A percentile compares a stretch with the other conserved stretches of the same genome.
phyloP scores from a whole-genome alignment of 2,888 invertebrate species.

The Philereme vetulata region DNA sequence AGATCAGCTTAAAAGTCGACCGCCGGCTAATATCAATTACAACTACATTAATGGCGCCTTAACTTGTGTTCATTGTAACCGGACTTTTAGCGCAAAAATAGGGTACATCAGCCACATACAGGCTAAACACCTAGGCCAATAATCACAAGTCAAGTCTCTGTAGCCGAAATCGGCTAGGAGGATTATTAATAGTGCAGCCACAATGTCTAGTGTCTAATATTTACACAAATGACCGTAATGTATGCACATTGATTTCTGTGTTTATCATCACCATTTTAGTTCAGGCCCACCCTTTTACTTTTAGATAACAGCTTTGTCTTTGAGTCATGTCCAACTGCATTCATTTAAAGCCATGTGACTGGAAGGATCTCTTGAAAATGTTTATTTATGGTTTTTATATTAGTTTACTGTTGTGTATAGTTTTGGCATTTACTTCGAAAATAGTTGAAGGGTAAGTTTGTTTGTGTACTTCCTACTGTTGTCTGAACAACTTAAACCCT shows the following conservation, averaged over 20 bases:
- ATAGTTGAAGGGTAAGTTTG: constrained; percentile 69
- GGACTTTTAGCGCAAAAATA: too few species aligned
- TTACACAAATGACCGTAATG: constrained; percentile 52
- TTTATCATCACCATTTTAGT: constrained; percentile 72
- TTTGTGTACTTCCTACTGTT: too few species aligned
- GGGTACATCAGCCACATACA: too few species aligned
- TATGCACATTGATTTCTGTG: constrained; percentile 70
- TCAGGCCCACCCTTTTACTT: constrained; percentile 62
- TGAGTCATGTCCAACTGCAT: constrained; percentile 65
- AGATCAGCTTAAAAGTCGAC: too few species aligned
- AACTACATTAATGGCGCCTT: too few species aligned
- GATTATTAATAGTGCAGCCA: constrained; percentile 3
- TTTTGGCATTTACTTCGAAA: constrained; percentile 61
- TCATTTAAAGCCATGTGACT: constrained; percentile 50
- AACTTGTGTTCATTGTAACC: too few species aligned
- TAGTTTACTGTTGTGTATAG: constrained; percentile 56
- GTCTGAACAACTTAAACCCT: too few species aligned
- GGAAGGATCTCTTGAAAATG: constrained; percentile 58
- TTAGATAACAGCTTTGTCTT: constrained; percentile 66
- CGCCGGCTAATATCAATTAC: too few species aligned
- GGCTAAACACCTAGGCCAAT: too few species aligned
- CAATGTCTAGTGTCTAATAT: constrained; percentile 39
- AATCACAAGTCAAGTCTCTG: too few species aligned
- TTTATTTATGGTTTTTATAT: constrained; percentile 62
- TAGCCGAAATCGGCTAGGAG: too few species aligned